Evolutionary conservation across 1,140 invertebrate genomes (phyloP).

Genomic region (Thaumetopoea pityocampa): DNA sequence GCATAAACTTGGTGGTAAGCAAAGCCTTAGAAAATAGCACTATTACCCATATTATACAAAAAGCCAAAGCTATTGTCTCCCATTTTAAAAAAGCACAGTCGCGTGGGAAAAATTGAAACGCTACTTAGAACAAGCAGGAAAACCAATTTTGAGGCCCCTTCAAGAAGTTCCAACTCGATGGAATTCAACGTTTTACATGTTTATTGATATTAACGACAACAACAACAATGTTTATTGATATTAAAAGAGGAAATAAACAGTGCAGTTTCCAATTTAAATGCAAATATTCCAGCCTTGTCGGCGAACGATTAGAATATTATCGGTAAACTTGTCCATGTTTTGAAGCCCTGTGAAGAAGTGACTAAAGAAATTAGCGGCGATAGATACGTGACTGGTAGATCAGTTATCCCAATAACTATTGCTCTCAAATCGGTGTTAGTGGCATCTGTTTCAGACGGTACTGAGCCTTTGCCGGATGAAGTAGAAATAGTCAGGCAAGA

Average conservation of each 20-base stretch:
- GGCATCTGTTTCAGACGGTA: constrained; percentile 1
- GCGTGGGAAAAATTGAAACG: constrained; percentile 1
- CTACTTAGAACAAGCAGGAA: neutral
- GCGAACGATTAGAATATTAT: neutral
- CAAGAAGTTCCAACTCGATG: constrained; percentile 4
- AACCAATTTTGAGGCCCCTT: neutral
- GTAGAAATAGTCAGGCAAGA: constrained; percentile 4
- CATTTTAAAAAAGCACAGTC: constrained; percentile 5
- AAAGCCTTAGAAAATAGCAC: constrained; percentile 4
- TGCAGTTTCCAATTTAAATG: constrained; percentile 4
- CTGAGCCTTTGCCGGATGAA: constrained; percentile 3
- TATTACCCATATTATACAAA: neutral
- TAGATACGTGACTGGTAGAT: constrained; percentile 3
- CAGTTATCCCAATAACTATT: constrained; percentile 1
- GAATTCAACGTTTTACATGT: constrained; percentile 7
- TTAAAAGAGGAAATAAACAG: constrained; percentile 7
- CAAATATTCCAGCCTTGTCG: too few species aligned
- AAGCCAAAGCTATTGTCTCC: constrained; percentile 2
- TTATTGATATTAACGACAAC: too few species aligned
- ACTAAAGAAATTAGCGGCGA: constrained; percentile 2
- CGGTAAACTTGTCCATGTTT: neutral
- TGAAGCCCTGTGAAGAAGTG: constrained; percentile 3
- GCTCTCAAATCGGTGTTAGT: constrained; percentile 3
- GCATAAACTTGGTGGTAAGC: neutral
- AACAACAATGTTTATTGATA: neutral